phyloP scores from a whole-genome alignment of 2,888 invertebrate species.

The Parasteatoda lunata region DNA sequence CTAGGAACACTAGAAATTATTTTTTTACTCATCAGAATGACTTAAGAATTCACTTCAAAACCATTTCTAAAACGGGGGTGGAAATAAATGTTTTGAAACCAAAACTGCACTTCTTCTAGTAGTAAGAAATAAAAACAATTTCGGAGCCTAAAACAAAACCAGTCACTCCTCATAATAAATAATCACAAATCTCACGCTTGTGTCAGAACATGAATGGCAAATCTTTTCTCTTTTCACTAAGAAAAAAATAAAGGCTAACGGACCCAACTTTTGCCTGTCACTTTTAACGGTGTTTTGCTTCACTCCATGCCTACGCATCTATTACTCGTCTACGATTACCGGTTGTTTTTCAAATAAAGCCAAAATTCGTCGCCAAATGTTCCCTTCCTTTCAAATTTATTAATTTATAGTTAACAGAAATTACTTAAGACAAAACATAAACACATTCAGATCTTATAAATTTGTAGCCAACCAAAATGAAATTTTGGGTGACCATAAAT shows the following conservation, averaged over 20 bases:
- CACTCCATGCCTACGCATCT: constrained; percentile 1
- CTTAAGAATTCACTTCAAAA: too few species aligned
- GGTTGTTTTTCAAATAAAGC: background rate
- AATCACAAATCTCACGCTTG: background rate
- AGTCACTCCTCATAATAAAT: background rate
- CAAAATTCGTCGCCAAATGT: background rate
- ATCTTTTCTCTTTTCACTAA: background rate
- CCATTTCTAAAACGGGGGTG: background rate
- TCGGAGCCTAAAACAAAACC: constrained; percentile 23
- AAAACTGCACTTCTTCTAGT: background rate
- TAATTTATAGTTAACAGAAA: background rate
- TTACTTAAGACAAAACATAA: too few species aligned
- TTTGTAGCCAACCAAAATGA: too few species aligned
- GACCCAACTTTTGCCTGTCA: constrained; percentile 18
- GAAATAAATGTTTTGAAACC: background rate
- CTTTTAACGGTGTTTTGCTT: constrained; percentile 18
- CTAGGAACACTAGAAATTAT: too few species aligned
- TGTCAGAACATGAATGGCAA: background rate
- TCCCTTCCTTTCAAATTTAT: background rate
- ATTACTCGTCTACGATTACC: constrained; percentile 8
- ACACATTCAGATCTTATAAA: too few species aligned
- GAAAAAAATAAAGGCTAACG: background rate
- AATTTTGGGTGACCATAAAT: too few species aligned
- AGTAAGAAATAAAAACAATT: constrained; percentile 33
- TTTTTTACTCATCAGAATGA: too few species aligned